phyloP scores from a whole-genome alignment of 2,113 vertebrate species.

The Trogon surrucura region DNA sequence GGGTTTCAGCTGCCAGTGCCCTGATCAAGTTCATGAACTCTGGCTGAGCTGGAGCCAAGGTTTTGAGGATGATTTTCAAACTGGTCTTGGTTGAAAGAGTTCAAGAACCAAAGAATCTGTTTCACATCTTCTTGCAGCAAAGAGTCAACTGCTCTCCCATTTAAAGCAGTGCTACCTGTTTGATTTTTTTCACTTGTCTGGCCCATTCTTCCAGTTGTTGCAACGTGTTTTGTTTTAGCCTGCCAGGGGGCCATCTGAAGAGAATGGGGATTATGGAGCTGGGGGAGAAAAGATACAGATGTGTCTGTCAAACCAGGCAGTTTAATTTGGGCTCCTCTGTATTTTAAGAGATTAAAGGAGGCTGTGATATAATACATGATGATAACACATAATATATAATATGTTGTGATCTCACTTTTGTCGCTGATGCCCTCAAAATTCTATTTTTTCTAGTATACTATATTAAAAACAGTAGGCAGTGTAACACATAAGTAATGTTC shows the following conservation, averaged over 20 bases:
- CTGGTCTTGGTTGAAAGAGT: not conserved
- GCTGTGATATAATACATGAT: not conserved
- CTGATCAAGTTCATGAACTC: not conserved
- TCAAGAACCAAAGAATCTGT: not conserved
- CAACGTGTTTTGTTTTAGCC: not conserved
- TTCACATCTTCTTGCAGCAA: not conserved
- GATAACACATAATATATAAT: not conserved
- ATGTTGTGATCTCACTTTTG: not conserved
- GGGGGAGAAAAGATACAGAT: not conserved
- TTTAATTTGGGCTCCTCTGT: not conserved
- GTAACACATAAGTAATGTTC: not conserved
- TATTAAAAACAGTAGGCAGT: not conserved
- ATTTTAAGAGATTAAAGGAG: not conserved
- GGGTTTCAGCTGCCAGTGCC: not conserved
- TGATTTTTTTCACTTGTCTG: not conserved
- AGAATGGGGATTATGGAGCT: not conserved
- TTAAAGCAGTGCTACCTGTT: not conserved
- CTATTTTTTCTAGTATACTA: not conserved
- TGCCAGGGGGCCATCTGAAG: not conserved
- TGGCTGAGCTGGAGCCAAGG: not conserved
- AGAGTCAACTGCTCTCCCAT: not conserved
- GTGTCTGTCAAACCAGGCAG: not conserved
- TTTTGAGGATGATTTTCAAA: not conserved
- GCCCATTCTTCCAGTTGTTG: not conserved
- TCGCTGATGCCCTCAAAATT: not conserved